A percentile compares a stretch with the other conserved stretches of the same genome.
phyloP scores from a whole-genome alignment of 2,888 invertebrate genomes.

The Eudasyphora cyanicolor region DNA sequence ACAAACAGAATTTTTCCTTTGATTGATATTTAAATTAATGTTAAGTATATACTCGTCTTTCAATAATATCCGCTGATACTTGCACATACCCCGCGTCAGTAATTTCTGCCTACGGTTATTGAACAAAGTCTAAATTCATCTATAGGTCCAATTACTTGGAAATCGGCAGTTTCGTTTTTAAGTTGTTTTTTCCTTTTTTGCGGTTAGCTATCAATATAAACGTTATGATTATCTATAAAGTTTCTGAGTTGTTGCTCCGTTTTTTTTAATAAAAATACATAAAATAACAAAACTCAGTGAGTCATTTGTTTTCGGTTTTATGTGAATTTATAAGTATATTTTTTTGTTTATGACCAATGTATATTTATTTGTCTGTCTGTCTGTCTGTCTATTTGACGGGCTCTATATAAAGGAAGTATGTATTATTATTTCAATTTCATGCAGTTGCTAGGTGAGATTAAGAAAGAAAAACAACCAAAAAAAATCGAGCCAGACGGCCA shows the following conservation, averaged over 20 bases:
- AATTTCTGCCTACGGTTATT: neutral
- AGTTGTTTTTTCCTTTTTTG: neutral
- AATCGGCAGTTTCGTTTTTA: neutral
- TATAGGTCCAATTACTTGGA: neutral
- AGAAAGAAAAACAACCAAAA: slow-evolving; percentile 3
- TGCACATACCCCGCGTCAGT: neutral
- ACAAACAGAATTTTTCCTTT: neutral
- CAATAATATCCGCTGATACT: neutral
- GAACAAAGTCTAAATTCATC: neutral
- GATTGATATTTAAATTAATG: neutral
- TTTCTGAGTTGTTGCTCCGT: slow-evolving; percentile 9
- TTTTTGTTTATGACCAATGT: slow-evolving; percentile 28
- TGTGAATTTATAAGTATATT: slow-evolving; percentile 22
- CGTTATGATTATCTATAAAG: slow-evolving; percentile 24
- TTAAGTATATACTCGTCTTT: no score
- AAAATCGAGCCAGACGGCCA: neutral
- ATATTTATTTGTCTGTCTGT: neutral
- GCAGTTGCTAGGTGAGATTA: slow-evolving; percentile 29
- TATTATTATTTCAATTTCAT: slow-evolving; percentile 1
- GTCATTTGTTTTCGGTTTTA: slow-evolving; percentile 45
- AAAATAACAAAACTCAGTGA: slow-evolving; percentile 30
- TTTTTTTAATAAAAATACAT: neutral
- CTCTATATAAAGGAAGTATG: neutral
- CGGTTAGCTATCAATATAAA: slow-evolving; percentile 13
- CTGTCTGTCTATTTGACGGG: neutral